These are phyloP conservation scores for Diogma glabrata DNA, from an alignment of 2,888 invertebrate species.

Conservation along the genomic window DNA sequence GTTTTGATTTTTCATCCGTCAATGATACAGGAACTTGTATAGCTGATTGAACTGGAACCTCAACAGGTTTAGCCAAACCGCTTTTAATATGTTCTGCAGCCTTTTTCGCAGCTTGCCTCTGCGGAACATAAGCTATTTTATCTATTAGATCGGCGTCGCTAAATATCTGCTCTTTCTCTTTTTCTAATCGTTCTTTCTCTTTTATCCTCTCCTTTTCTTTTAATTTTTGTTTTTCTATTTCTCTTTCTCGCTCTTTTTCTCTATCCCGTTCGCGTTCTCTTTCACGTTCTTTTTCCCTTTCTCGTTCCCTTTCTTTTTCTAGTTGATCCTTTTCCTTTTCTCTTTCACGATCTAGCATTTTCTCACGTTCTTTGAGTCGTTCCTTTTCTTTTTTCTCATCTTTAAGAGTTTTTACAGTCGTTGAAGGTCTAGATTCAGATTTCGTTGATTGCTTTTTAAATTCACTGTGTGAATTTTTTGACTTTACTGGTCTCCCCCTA, in stretches of 20 bases:
- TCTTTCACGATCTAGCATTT: conserved; percentile 15
- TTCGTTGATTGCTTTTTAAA: conserved; percentile 1
- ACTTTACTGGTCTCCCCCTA: not conserved
- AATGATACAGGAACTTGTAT: conserved; percentile 14
- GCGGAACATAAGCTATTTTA: conserved; percentile 68
- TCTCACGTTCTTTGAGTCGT: conserved; percentile 17
- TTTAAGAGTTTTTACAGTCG: conserved; percentile 4
- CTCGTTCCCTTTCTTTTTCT: conserved; percentile 19
- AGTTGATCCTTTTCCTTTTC: conserved; percentile 23
- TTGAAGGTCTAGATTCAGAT: not conserved
- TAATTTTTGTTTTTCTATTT: conserved; percentile 16
- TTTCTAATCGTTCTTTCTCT: conserved; percentile 19
- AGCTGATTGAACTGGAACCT: conserved; percentile 28
- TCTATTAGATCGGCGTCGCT: conserved; percentile 27
- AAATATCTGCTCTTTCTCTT: conserved; percentile 29
- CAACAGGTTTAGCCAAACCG: conserved; percentile 43
- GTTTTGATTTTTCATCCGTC: conserved; percentile 24
- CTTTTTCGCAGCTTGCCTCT: conserved; percentile 82
- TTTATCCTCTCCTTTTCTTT: conserved; percentile 23
- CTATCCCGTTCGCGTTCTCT: conserved; percentile 16
- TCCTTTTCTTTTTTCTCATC: conserved; percentile 15
- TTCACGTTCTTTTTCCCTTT: conserved; percentile 21
- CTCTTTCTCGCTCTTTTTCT: conserved; percentile 17
- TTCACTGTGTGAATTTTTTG: not conserved
- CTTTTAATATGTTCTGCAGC: conserved; percentile 84